Evolutionary conservation across 2,888 invertebrate genomes (phyloP).

Genomic region (Osedax fenrisi): DNA sequence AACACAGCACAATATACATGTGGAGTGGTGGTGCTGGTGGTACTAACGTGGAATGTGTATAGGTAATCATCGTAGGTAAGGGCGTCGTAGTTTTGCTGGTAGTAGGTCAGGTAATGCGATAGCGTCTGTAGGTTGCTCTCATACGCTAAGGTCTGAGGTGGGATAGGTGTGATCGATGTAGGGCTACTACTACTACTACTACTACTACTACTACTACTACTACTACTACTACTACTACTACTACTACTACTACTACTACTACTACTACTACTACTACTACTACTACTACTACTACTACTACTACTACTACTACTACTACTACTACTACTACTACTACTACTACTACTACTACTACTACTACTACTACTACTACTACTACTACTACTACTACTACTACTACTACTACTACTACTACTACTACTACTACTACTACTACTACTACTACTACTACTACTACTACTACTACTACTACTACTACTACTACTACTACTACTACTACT

Average conservation of each 20-base stretch:
- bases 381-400: background rate
- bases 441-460: background rate
- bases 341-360: conserved; percentile 2
- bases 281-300: conserved; percentile 2
- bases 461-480: background rate
- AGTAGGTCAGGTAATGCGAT: too few relatives aligned
- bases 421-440: background rate
- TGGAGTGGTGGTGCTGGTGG: too few relatives aligned
- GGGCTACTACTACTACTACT: too few relatives aligned
- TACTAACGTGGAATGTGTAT: too few relatives aligned
- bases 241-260: background rate
- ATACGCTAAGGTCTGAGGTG: too few relatives aligned
- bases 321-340: background rate
- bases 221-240: conserved; percentile 2
- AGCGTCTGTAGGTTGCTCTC: too few relatives aligned
- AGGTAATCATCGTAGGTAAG: too few relatives aligned
- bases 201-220: conserved; percentile 2
- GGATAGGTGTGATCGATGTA: too few relatives aligned
- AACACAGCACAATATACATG: too few relatives aligned
- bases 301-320: background rate
- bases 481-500: background rate
- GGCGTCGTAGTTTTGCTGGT: too few relatives aligned
- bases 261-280: conserved; percentile 2
- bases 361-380: background rate
- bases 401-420: background rate